A percentile compares a stretch with the other conserved stretches of the same genome.
phyloP scores from a whole-genome alignment of 2,888 invertebrate species.

The Drosophila rellima region DNA sequence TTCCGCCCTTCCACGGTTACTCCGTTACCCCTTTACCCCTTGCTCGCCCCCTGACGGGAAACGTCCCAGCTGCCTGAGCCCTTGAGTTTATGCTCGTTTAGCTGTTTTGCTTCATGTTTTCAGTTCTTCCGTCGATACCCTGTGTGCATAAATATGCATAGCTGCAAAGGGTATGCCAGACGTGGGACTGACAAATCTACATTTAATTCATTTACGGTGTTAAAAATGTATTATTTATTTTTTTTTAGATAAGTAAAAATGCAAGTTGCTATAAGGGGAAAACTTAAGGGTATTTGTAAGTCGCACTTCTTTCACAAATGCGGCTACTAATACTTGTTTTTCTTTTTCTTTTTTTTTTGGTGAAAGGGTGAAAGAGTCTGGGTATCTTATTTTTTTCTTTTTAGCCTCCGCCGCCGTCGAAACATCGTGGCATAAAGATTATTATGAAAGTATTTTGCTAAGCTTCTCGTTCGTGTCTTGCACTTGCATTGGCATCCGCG shows the following conservation, averaged over 20 bases:
- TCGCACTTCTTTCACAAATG: background rate
- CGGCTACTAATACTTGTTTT: background rate
- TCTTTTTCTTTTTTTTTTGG: constrained; percentile 27
- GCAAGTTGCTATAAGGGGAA: background rate
- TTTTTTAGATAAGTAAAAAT: too few species aligned
- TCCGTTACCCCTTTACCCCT: background rate
- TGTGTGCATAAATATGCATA: constrained; percentile 4
- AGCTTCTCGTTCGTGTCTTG: constrained; percentile 55
- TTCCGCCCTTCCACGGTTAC: background rate
- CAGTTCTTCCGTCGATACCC: constrained; percentile 18
- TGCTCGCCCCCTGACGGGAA: background rate
- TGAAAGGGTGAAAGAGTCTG: constrained; percentile 17
- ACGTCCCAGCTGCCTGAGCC: constrained; percentile 38
- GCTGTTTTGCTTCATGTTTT: constrained; percentile 29
- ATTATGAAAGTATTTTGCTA: constrained; percentile 74
- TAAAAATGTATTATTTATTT: too few species aligned
- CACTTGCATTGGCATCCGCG: constrained; percentile 21
- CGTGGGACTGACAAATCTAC: too few species aligned
- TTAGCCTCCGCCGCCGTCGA: constrained; percentile 20
- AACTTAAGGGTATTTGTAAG: constrained; percentile 3
- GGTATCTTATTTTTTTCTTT: constrained; percentile 30
- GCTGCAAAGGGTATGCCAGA: background rate
- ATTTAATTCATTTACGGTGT: too few species aligned
- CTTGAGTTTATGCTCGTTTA: constrained; percentile 60
- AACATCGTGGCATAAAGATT: constrained; percentile 73